These are phyloP conservation scores for Salvelinus namaycush DNA, from an alignment of 2,113 vertebrate species.

Conservation along the genomic window DNA sequence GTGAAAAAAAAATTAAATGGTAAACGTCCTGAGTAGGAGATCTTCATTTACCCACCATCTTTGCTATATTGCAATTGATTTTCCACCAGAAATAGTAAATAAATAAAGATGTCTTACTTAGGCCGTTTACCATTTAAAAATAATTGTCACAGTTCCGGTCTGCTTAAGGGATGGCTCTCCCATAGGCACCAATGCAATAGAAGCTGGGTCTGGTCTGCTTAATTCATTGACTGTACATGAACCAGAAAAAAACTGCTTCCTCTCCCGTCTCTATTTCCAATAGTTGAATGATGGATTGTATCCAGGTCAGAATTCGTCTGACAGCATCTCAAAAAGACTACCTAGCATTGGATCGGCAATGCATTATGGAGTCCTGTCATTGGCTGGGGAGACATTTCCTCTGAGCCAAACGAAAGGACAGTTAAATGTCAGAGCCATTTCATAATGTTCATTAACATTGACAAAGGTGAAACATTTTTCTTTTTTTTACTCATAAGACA, in stretches of 20 bases:
- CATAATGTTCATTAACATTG: background rate
- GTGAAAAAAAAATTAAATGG: no score
- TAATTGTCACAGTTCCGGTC: no score
- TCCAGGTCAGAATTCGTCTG: constrained; percentile 11
- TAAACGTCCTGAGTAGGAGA: no score
- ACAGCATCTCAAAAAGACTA: background rate
- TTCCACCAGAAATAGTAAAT: constrained; percentile 27
- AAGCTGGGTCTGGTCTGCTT: no score
- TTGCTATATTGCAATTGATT: constrained; percentile 17
- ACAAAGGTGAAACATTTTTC: background rate
- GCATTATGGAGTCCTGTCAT: background rate
- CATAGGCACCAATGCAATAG: no score
- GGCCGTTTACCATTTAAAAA: no score
- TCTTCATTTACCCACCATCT: no score
- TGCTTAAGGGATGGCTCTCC: no score
- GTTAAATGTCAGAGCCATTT: background rate
- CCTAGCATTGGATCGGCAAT: background rate
- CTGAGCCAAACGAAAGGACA: background rate
- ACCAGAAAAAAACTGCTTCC: no score
- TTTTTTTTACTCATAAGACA: background rate
- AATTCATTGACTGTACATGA: no score
- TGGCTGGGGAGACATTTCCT: background rate
- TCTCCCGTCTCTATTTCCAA: no score
- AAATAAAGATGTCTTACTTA: no score
- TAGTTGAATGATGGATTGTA: constrained; percentile 22